A percentile compares a stretch with the other conserved stretches of the same genome.
These are phyloP conservation scores for Dromococcyx pavoninus DNA, from an alignment of 2,797 vertebrate species.

Conservation along the genomic window DNA sequence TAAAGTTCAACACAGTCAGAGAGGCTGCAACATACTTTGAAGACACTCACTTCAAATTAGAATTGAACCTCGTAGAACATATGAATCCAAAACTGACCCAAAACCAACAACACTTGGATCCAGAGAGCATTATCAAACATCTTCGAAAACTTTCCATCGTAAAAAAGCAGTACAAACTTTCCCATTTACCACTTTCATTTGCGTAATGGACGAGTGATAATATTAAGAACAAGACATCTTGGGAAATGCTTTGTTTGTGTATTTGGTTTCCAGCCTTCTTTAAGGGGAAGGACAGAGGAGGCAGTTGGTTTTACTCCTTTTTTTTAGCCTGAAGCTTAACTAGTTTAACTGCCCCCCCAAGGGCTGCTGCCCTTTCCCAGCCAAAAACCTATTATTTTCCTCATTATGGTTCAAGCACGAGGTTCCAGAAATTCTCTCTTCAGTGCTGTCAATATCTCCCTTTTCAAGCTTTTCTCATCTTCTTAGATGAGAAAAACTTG, in stretches of 20 bases:
- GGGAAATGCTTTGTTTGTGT: background rate
- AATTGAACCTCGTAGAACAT: background rate
- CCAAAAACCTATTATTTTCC: background rate
- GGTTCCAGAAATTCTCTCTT: background rate
- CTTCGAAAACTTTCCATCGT: background rate
- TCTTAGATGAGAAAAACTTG: background rate
- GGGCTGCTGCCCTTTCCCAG: background rate
- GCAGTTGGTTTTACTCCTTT: background rate
- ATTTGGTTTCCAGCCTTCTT: background rate
- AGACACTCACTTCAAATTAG: background rate
- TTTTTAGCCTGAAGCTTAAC: background rate
- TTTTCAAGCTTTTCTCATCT: background rate
- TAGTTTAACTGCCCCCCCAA: background rate
- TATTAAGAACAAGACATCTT: background rate
- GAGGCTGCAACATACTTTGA: background rate
- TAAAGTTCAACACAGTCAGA: background rate
- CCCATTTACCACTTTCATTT: background rate
- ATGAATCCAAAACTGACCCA: too few relatives aligned
- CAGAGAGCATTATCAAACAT: background rate
- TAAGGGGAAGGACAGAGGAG: background rate
- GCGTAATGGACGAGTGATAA: background rate
- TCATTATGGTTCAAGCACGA: background rate
- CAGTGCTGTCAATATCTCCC: background rate
- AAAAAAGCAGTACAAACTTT: background rate
- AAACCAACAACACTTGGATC: background rate